phyloP scores from a whole-genome alignment of 1,140 invertebrate species.

The Drosophila tropicalis region DNA sequence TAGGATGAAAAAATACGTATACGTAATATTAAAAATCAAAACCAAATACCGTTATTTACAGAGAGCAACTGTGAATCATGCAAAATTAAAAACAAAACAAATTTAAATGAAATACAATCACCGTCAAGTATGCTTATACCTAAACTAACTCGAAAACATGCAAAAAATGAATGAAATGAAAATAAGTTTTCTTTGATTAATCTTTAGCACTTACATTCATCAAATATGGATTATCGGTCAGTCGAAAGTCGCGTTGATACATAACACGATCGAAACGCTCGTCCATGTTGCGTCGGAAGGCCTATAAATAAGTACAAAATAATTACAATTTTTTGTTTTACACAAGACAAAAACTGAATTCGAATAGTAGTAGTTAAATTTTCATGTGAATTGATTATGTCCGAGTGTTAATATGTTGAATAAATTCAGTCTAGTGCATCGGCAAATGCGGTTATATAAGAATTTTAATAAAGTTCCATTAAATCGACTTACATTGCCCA shows the following conservation, averaged over 20 bases:
- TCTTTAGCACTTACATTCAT: constrained; percentile 83
- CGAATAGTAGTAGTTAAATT: not conserved
- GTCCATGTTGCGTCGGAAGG: constrained; percentile 84
- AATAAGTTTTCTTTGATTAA: constrained; percentile 3
- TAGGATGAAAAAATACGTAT: not conserved
- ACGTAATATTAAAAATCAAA: not conserved
- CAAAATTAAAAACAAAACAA: not conserved
- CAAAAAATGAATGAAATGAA: not conserved
- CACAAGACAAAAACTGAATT: not conserved
- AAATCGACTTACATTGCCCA: constrained; percentile 85
- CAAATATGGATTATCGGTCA: constrained; percentile 84
- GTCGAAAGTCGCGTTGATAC: constrained; percentile 84
- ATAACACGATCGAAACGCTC: constrained; percentile 84
- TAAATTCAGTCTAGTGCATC: constrained; percentile 56
- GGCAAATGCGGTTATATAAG: constrained; percentile 75
- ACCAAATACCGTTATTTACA: not conserved
- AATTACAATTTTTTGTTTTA: constrained; percentile 9
- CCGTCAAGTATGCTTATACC: not conserved
- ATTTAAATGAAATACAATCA: not conserved
- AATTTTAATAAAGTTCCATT: constrained; percentile 49
- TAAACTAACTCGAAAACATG: not conserved
- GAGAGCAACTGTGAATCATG: not conserved
- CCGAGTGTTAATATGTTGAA: constrained; percentile 52
- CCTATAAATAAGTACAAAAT: constrained; percentile 74
- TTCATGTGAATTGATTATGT: constrained; percentile 15